Conservation (phyloP, 2,888 invertebrate species). For the Hirtodrosophila trivittata region DNA sequence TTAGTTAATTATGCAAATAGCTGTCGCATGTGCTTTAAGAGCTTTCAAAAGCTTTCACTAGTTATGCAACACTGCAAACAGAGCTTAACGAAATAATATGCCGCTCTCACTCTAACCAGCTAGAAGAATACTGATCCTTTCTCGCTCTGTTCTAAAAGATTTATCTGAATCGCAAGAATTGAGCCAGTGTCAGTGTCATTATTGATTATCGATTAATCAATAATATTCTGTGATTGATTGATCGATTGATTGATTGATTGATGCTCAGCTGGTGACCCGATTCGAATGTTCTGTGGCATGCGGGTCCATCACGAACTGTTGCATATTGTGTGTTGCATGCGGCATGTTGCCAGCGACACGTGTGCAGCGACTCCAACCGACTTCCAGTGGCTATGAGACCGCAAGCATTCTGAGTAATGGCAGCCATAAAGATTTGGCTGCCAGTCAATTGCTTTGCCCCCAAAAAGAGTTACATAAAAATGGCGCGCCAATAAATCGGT, state of each 20-base stretch:
- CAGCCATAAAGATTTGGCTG: conserved; percentile 38
- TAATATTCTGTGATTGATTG: not conserved
- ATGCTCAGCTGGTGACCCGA: no score
- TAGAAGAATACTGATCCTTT: no score
- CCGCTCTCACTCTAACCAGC: no score
- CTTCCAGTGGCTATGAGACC: conserved; percentile 22
- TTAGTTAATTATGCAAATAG: no score
- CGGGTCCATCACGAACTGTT: no score
- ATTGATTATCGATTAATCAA: no score
- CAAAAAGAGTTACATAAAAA: conserved; percentile 52
- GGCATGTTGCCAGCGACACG: conserved; percentile 20
- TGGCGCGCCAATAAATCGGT: conserved; percentile 61
- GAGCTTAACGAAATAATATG: not conserved
- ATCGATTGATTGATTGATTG: not conserved
- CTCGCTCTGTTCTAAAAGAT: no score
- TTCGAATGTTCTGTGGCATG: no score
- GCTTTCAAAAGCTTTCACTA: no score
- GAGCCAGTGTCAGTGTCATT: not conserved
- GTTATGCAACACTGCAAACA: conserved; percentile 16
- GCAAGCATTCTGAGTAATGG: conserved; percentile 41
- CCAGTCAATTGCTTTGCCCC: conserved; percentile 60
- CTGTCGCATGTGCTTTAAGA: no score
- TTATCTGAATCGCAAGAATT: no score
- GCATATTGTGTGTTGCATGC: no score
- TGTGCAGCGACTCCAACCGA: conserved; percentile 18